These are phyloP conservation scores for Rhopilema esculentum DNA, from an alignment of 30 jellyfish, hydroid and myxozoan genomes.

Conservation along the genomic window DNA sequence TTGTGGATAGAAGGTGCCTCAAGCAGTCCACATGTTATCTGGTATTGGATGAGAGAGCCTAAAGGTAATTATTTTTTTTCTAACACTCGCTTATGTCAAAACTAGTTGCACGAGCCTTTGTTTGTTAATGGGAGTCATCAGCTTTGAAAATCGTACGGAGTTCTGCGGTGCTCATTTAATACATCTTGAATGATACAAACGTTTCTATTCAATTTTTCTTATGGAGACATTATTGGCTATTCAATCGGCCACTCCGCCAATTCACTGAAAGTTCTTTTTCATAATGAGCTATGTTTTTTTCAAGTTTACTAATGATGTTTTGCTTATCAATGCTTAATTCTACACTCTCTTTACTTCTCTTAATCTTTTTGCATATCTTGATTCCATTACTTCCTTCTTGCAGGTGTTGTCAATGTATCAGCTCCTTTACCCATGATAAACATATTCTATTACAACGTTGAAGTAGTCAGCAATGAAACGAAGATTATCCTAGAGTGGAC, in stretches of 20 bases:
- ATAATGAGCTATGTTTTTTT: too few relatives aligned
- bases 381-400: neutral
- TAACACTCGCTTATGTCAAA: neutral
- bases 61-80: slow-evolving; percentile 62
- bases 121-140: neutral
- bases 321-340: too few relatives aligned
- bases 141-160: too few relatives aligned
- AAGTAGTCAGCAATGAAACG: slow-evolving; percentile 89
- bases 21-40: slow-evolving; percentile 80
- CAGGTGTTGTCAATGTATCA: slow-evolving; percentile 68
- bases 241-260: neutral
- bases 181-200: too few relatives aligned
- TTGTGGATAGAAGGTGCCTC: slow-evolving; percentile 92
- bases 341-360: too few relatives aligned
- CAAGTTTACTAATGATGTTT: too few relatives aligned
- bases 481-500: slow-evolving; percentile 91
- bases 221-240: neutral
- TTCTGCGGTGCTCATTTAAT: too few relatives aligned
- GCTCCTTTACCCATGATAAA: slow-evolving; percentile 65
- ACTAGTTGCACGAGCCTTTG: neutral
- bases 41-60: slow-evolving; percentile 97
- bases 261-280: neutral
- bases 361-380: too few relatives aligned
- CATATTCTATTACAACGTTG: slow-evolving; percentile 95
- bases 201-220: too few relatives aligned